Percentiles rank a stretch among this genome's conserved stretches.
Conservation (phyloP, 2,888 invertebrate genomes). For the Lepidochrysops patricia region DNA sequence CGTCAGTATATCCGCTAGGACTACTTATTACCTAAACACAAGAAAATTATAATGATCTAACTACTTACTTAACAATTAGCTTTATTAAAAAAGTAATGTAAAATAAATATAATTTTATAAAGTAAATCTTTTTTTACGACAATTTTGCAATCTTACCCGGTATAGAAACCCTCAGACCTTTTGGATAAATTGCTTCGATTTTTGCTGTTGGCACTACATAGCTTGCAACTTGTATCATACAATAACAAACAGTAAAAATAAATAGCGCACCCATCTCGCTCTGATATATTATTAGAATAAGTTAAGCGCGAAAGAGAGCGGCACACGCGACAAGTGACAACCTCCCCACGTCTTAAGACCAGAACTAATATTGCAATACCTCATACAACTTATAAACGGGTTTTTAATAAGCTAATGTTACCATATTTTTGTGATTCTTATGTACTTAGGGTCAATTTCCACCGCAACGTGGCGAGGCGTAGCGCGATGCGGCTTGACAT, state of each 20-base stretch:
- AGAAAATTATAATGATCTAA: no score
- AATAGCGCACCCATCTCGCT: constrained; percentile 12
- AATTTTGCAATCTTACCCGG: constrained; percentile 59
- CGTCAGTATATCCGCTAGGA: no score
- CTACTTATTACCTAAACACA: no score
- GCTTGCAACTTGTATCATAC: constrained; percentile 17
- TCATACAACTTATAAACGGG: background rate
- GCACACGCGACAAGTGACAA: background rate
- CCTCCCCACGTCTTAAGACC: background rate
- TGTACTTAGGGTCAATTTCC: no score
- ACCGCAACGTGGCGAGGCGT: background rate
- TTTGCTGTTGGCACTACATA: constrained; percentile 66
- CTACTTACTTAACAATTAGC: no score
- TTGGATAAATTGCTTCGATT: constrained; percentile 74
- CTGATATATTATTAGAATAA: background rate
- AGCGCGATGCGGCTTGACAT: no score
- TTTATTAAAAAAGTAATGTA: no score
- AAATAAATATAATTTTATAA: background rate
- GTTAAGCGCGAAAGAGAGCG: background rate
- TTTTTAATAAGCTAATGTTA: background rate
- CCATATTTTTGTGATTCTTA: background rate
- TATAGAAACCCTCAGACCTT: constrained; percentile 76
- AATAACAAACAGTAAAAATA: constrained; percentile 4
- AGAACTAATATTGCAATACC: background rate
- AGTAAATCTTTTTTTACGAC: no score